Conservation (phyloP, 2,888 invertebrate genomes). For the Hybos culiciformis region DNA sequence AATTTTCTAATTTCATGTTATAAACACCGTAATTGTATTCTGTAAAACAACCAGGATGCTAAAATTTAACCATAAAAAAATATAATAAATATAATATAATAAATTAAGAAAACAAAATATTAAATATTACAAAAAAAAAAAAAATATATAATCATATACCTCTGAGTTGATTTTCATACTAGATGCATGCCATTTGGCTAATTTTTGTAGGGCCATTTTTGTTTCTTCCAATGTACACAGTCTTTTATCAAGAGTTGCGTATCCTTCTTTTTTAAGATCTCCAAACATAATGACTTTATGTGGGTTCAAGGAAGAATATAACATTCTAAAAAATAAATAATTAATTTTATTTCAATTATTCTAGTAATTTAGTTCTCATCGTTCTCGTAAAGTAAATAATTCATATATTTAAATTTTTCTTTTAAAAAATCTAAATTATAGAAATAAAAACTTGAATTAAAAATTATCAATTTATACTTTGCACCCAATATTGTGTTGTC, state of each 20-base stretch:
- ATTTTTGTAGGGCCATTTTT: constrained; percentile 31
- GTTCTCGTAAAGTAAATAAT: too few relatives aligned
- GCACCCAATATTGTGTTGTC: constrained; percentile 18
- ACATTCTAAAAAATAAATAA: constrained; percentile 6
- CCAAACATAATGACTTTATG: constrained; percentile 29
- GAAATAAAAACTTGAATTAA: too few relatives aligned
- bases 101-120: neutral
- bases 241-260: neutral
- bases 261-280: constrained; percentile 36
- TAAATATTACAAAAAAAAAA: neutral
- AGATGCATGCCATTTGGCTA: constrained; percentile 38
- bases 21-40: neutral
- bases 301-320: constrained; percentile 11
- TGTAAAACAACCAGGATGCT: neutral
- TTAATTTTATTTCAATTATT: neutral
- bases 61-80: neutral
- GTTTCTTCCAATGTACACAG: constrained; percentile 7
- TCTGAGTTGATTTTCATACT: neutral
- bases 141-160: neutral
- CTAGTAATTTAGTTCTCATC: too few relatives aligned
- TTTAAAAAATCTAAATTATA: too few relatives aligned
- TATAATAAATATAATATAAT: neutral
- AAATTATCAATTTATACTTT: constrained; percentile 11
- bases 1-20: neutral
- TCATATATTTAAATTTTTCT: too few relatives aligned